Base-by-base conservation (phyloP, 2,113 vertebrate genomes). In the Poeciliopsis retropinna region DNA sequence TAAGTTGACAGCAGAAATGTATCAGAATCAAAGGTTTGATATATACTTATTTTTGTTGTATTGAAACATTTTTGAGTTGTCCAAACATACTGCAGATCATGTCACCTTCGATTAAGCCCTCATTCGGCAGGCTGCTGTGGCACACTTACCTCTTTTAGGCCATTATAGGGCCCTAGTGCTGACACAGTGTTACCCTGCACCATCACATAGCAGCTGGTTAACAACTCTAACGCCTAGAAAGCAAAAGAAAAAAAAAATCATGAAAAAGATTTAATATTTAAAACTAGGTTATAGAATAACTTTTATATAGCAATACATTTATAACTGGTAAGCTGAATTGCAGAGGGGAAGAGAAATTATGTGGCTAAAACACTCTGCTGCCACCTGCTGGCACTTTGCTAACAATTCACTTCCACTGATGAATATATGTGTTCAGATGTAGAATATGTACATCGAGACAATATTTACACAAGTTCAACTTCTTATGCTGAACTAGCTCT, bases 171-270 rank as follows among this genome's bases (percentile, higher is more conserved):
- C 44, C 98, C 98, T 70, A 99, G 92, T 41, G 96, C 96, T 37
- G 97, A 98, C 74, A 99, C 97, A 0, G 98, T 99, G 92, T 99
- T 99, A 13, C 98, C 98, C 87, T 99, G 98, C 81, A 99, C 97
- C 98, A 99, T 97, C 76, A 99, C 95, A 4, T 99, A 99, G 90
- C 98, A 99, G 92, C 94, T 96, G 29, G 97, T 99, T 85, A 99
- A 87, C 65, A 99, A 90, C 89, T 99, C 98, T 79, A 99, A 86
- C 0, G 98, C 98, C 98, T 99, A 70, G 0, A 82, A 19, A 61
- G 3, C n/a, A 19, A 22, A 28, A 31, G 8, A 9, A 74, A 82
- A 3, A 27, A 27, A 57, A 57, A 7, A 3, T n/a, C 14, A 41
- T 41, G 14, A 41, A 41, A 41, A 12, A 14, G 39, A 41, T 19